Conservation (phyloP, 2,888 invertebrate species). For the Cerceris ruficornis region DNA sequence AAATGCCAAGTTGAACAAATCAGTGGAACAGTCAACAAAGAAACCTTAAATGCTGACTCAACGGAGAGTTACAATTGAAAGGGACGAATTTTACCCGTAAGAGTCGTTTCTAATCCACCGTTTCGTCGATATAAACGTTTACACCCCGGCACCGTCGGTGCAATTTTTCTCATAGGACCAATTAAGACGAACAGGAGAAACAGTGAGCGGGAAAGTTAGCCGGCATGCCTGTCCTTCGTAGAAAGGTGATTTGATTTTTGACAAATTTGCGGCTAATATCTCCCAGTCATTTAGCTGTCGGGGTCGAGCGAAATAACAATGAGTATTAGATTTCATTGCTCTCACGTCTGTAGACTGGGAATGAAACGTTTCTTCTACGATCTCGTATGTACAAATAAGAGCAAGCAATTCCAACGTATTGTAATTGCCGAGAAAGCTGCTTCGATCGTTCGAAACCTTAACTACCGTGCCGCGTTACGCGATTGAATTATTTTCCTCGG, state of each 20-base stretch:
- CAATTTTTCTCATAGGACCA: conserved; percentile 43
- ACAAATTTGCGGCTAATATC: conserved; percentile 46
- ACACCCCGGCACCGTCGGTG: background rate
- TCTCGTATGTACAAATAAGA: no score
- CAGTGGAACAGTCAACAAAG: background rate
- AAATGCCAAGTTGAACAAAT: no score
- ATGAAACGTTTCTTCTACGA: no score
- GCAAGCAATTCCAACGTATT: no score
- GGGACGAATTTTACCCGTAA: conserved; percentile 10
- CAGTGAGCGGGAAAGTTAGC: conserved; percentile 76
- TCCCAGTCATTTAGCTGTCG: conserved; percentile 10
- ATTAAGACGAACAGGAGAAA: conserved; percentile 60
- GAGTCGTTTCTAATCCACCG: conserved; percentile 41
- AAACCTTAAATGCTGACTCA: background rate
- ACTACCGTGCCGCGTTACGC: no score
- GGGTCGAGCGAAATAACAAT: conserved; percentile 10
- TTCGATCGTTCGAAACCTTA: no score
- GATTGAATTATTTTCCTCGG: no score
- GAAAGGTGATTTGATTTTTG: conserved; percentile 70
- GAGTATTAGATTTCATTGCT: background rate
- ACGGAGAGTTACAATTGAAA: conserved; percentile 20
- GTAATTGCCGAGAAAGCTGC: no score
- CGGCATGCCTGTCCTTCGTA: conserved; percentile 65
- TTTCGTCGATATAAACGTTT: background rate
- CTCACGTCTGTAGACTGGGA: no score